A percentile compares a stretch with the other conserved stretches of the same genome.
These are phyloP conservation scores for Pocillopora grandis DNA, from an alignment of 92 coral and sea anemone species.

Conservation along the genomic window DNA sequence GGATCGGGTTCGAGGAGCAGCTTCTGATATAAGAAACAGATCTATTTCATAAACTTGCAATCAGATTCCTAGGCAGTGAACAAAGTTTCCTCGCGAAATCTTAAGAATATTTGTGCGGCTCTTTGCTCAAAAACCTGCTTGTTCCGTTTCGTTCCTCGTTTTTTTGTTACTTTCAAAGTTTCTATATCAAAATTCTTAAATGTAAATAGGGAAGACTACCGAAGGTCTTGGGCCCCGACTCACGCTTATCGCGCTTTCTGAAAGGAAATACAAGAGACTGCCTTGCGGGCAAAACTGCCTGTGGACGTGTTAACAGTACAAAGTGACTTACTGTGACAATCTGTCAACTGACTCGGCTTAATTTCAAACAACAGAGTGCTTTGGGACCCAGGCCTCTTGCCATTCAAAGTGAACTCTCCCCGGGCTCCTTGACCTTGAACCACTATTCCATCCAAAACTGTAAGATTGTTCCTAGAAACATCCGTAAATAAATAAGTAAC, in stretches of 20 bases:
- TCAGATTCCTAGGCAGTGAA: too few species aligned
- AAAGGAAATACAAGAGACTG: too few species aligned
- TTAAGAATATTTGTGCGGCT: too few species aligned
- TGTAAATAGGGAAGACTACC: too few species aligned
- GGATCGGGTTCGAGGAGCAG: constrained; percentile 69
- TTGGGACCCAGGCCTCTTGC: constrained; percentile 89
- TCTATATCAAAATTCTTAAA: too few species aligned
- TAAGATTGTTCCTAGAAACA: constrained; percentile 81
- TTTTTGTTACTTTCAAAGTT: too few species aligned
- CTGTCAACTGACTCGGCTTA: constrained; percentile 76
- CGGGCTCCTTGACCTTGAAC: constrained; percentile 97
- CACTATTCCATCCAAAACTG: constrained; percentile 85
- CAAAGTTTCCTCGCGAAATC: too few species aligned
- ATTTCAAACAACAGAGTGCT: constrained; percentile 88
- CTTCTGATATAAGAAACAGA: constrained; percentile 38
- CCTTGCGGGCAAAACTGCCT: too few species aligned
- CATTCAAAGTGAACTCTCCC: constrained; percentile 90
- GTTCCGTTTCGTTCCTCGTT: too few species aligned
- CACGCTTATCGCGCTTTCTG: too few species aligned
- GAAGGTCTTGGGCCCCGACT: too few species aligned
- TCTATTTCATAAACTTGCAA: neutral
- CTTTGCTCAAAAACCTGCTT: too few species aligned
- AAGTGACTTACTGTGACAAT: constrained; percentile 85
- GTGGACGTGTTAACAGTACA: neutral
- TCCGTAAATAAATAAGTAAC: neutral